phyloP scores from a whole-genome alignment of 2,888 invertebrate species.

The Epinotia ramella region DNA sequence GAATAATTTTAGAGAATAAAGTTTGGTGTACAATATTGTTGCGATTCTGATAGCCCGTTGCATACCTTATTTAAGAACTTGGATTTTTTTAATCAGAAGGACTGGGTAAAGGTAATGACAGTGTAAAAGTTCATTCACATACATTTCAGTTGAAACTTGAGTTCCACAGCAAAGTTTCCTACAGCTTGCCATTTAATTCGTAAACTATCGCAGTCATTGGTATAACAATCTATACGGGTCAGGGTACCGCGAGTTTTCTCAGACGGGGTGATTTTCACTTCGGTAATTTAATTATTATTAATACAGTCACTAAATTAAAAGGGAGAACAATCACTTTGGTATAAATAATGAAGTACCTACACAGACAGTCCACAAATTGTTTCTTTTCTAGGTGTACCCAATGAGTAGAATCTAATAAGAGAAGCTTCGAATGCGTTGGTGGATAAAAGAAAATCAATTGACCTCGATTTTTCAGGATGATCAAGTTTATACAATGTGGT shows the following conservation, averaged over 20 bases:
- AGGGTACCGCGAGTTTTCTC: neutral
- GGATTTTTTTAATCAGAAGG: too few species aligned
- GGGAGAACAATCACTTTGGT: neutral
- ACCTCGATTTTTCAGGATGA: neutral
- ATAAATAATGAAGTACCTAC: constrained; percentile 8
- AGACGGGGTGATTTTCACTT: constrained; percentile 1
- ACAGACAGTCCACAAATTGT: neutral
- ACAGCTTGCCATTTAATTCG: neutral
- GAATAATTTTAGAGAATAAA: too few species aligned
- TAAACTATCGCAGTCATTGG: constrained; percentile 7
- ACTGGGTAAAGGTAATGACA: neutral
- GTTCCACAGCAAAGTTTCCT: constrained; percentile 8
- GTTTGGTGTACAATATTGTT: too few species aligned
- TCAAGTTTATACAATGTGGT: neutral
- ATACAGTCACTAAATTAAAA: neutral
- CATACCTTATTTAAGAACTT: neutral
- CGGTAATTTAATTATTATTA: neutral
- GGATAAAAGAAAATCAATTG: neutral
- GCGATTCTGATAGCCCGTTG: too few species aligned
- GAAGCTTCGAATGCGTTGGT: neutral
- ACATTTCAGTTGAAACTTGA: constrained; percentile 7
- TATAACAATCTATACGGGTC: neutral
- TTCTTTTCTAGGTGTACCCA: neutral
- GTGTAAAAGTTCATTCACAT: constrained; percentile 3
- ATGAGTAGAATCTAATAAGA: neutral